Evolutionary conservation across 2,797 vertebrate genomes (phyloP).

Genomic region (Yasuhikotakia modesta): DNA sequence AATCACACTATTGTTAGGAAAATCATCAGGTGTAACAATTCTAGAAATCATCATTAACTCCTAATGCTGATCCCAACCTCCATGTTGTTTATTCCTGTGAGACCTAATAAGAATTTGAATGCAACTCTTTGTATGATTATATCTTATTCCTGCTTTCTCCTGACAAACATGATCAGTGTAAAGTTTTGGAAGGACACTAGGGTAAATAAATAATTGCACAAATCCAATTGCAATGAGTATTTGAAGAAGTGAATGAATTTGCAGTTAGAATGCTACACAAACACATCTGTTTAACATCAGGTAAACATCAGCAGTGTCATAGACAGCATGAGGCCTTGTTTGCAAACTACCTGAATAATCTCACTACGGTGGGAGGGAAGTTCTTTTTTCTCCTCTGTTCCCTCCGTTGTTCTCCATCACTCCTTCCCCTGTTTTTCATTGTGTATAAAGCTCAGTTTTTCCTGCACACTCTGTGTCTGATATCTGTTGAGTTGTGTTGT

Average conservation of each 20-base stretch:
- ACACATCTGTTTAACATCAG: slow-evolving; percentile 21
- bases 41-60: not conserved
- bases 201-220: not conserved
- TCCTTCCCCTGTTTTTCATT: not conserved
- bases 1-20: not conserved
- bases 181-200: not conserved
- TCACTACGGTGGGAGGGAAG: not conserved
- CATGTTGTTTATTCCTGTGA: no score
- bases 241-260: slow-evolving; percentile 8
- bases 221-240: not conserved
- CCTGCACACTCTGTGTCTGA: not conserved
- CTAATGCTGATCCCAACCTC: not conserved
- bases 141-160: not conserved
- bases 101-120: no score
- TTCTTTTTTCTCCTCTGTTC: not conserved
- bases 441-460: not conserved
- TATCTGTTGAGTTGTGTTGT: not conserved
- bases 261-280: slow-evolving; percentile 3
- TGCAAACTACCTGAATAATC: not conserved
- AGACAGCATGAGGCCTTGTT: not conserved
- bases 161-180: not conserved
- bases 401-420: not conserved
- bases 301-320: slow-evolving; percentile 23
- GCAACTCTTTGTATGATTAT: not conserved
- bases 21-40: not conserved